phyloP scores from a whole-genome alignment of 2,888 invertebrate species.

The Osmoderma eremita region DNA sequence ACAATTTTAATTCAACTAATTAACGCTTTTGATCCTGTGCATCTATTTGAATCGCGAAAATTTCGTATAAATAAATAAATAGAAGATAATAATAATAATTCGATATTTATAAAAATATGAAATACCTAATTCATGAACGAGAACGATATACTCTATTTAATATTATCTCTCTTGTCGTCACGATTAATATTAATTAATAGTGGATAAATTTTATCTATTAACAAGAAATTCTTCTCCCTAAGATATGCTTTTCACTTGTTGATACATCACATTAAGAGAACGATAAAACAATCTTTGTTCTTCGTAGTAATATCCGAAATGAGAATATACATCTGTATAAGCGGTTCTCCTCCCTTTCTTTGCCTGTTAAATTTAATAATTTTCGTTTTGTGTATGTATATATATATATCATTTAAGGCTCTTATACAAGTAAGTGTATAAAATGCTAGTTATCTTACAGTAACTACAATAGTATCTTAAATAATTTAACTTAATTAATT shows the following conservation, averaged over 20 bases:
- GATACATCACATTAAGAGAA: conserved; percentile 30
- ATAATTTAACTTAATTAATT: conserved; percentile 30
- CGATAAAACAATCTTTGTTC: conserved; percentile 6
- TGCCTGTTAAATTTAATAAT: not conserved
- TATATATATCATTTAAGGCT: conserved; percentile 33
- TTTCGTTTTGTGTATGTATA: conserved; percentile 25
- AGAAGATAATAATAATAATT: too few relatives aligned
- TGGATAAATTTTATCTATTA: conserved; percentile 21
- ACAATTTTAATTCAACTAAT: not conserved
- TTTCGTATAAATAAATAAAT: too few relatives aligned
- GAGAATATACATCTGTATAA: not conserved
- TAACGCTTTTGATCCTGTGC: not conserved
- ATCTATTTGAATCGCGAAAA: too few relatives aligned
- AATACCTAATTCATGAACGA: conserved; percentile 12
- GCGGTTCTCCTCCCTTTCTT: not conserved
- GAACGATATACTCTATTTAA: conserved; percentile 16
- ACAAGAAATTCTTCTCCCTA: conserved; percentile 28
- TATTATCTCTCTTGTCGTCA: conserved; percentile 10
- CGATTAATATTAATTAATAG: conserved; percentile 20
- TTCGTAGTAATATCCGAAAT: conserved; percentile 3
- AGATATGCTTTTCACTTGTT: conserved; percentile 36
- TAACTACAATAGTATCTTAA: conserved; percentile 36
- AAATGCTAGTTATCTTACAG: conserved; percentile 35
- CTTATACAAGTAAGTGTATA: conserved; percentile 36
- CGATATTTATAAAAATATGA: conserved; percentile 21